Conservation (phyloP, 2,113 vertebrate species). For the Microcebus lehilahytsara region DNA sequence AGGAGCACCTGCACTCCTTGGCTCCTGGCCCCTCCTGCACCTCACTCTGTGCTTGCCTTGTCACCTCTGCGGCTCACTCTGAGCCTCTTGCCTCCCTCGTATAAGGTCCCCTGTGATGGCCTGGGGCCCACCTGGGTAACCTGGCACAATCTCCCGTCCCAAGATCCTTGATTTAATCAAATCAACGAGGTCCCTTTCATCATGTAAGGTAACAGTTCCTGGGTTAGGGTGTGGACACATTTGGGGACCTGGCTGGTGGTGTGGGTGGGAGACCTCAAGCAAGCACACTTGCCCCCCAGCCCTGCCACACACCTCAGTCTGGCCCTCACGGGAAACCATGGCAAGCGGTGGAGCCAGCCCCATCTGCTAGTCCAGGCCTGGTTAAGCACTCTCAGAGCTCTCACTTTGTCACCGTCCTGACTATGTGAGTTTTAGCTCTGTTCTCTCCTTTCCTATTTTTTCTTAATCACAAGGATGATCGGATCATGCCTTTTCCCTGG, state of each 20-base stretch:
- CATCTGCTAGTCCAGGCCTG: rapidly evolving
- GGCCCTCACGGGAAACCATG: background rate
- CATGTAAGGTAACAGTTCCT: background rate
- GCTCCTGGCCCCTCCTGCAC: background rate
- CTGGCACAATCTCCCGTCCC: background rate
- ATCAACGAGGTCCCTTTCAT: background rate
- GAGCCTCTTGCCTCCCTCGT: background rate
- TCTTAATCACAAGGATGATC: background rate
- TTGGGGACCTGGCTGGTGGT: background rate
- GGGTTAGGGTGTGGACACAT: background rate
- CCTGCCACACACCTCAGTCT: background rate
- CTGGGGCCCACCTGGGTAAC: background rate
- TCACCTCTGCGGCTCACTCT: background rate
- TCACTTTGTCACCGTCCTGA: background rate
- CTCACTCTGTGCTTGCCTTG: background rate
- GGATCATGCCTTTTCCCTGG: background rate
- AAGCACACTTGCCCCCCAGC: background rate
- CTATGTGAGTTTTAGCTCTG: background rate
- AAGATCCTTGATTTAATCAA: background rate
- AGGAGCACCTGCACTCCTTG: background rate
- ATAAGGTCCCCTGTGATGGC: background rate
- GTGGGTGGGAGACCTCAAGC: background rate
- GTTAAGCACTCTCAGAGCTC: background rate
- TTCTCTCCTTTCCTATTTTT: background rate
- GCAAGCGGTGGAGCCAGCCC: too few relatives aligned